Base-by-base conservation (phyloP, 2,113 vertebrate genomes). In the Phainopepla nitens region DNA sequence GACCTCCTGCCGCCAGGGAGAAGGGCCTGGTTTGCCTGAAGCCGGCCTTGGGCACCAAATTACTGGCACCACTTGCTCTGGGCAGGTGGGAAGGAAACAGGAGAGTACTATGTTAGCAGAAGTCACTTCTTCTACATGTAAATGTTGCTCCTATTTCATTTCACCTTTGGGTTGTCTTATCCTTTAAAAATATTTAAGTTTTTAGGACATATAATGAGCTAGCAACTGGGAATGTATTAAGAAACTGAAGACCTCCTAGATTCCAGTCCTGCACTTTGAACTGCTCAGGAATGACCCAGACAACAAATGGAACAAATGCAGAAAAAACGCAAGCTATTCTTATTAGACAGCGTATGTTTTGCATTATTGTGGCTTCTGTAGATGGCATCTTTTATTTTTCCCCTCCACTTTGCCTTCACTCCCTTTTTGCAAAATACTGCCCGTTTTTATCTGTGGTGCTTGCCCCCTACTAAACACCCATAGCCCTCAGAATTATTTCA, bases 21-120 rank as follows among this genome's bases (percentile, higher is more conserved):
- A 69, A 53, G 9, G 36, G 22, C n/a, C 72, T 78, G 25, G 11
- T 35, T 68, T 54, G 76, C 71, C 62, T 9, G 4, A 53, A 70
- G 45, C 33, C 24, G 39, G n/a, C 58, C 87, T 41, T 36, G 33
- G 71, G 60, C 83, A 87, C 49, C 41, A 23, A 14, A 68, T 54
- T 60, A 69, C n/a, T 87, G 21, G 20, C n/a, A 18, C 3, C 0
- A 0, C 28, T 57, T 20, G 19, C 20, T 86, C 39, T 44, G 44
- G 65, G 42, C 42, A 53, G 80, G 22, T 42, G 47, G 31, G n/a
- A 49, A 69, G 27, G 35, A 60, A 76, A 54, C 2, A 2, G 28
- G 10, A 31, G 28, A 70, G 56, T 10, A 29, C 39, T 44, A 1
- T 1, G 0, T 17, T 39, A 0, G 0, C 14, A 10, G 29, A 64